A percentile compares a stretch with the other conserved stretches of the same genome.
phyloP scores from a whole-genome alignment of 1,140 invertebrate genomes.

The Sinonovacula constricta region DNA sequence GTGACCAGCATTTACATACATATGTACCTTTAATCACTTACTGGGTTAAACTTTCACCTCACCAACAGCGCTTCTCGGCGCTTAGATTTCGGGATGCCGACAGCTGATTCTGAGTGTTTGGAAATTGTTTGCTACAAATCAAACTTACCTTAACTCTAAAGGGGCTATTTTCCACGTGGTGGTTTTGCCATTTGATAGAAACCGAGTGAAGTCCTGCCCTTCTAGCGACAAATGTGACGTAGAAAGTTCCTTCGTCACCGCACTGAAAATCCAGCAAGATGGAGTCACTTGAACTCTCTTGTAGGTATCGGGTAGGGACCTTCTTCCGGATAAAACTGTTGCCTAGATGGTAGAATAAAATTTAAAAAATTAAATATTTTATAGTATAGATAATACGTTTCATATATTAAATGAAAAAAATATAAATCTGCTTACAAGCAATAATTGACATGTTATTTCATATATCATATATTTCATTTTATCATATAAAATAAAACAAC shows the following conservation, averaged over 20 bases:
- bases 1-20: too few relatives aligned
- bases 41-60: conserved; percentile 24
- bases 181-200: conserved; percentile 60
- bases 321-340: conserved; percentile 70
- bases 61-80: too few relatives aligned
- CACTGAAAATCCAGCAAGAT: conserved; percentile 70
- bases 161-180: conserved; percentile 68
- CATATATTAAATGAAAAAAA: too few relatives aligned
- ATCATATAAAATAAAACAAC: not conserved
- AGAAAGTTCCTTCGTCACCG: conserved; percentile 63
- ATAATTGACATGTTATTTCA: not conserved
- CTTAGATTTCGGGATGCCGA: too few relatives aligned
- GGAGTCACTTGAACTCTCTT: conserved; percentile 53
- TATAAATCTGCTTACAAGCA: too few relatives aligned
- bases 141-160: conserved; percentile 67
- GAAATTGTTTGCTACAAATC: too few relatives aligned
- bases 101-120: too few relatives aligned
- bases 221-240: conserved; percentile 69
- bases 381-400: not conserved
- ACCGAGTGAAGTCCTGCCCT: conserved; percentile 68
- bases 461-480: not conserved
- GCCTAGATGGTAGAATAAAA: conserved; percentile 47
- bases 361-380: not conserved
- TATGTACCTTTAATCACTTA: conserved; percentile 28
- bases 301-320: conserved; percentile 56